These are phyloP conservation scores for Centroberyx gerrardi DNA, from an alignment of 2,797 vertebrate species.

Conservation along the genomic window DNA sequence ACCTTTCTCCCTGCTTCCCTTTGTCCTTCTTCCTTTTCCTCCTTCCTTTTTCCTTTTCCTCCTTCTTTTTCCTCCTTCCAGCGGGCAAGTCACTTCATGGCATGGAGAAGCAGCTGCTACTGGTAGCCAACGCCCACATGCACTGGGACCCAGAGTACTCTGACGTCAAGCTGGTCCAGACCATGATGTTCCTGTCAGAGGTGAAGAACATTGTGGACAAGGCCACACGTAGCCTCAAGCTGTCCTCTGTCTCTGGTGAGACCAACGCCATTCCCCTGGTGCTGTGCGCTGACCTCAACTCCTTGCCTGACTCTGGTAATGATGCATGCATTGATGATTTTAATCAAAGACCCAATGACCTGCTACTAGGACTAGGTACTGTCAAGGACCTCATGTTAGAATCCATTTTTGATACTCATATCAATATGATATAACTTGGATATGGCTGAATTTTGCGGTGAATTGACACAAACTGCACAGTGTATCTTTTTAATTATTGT, in stretches of 20 bases:
- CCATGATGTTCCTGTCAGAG: slow-evolving; percentile 99
- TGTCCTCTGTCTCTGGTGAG: slow-evolving; percentile 91
- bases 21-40: not conserved
- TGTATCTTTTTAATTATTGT: too few species aligned
- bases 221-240: slow-evolving; percentile 94
- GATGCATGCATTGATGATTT: not conserved
- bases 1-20: too few species aligned
- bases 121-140: slow-evolving; percentile 98
- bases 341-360: not conserved
- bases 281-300: slow-evolving; percentile 98
- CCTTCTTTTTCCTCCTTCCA: slow-evolving; percentile 65
- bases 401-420: too few species aligned
- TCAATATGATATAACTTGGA: too few species aligned
- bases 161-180: slow-evolving; percentile 97
- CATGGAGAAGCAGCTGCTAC: slow-evolving; percentile 96
- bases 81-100: slow-evolving; percentile 93
- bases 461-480: too few species aligned
- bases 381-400: too few species aligned
- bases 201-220: slow-evolving; percentile 99
- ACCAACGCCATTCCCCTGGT: slow-evolving; percentile 95
- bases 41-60: slow-evolving; percentile 12
- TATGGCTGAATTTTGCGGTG: too few species aligned
- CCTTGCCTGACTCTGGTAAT: slow-evolving; percentile 95
- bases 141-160: slow-evolving; percentile 99
- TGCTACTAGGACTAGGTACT: too few species aligned